Base-by-base conservation (phyloP, 2,888 invertebrate species). In the Drosophila demipolita region DNA sequence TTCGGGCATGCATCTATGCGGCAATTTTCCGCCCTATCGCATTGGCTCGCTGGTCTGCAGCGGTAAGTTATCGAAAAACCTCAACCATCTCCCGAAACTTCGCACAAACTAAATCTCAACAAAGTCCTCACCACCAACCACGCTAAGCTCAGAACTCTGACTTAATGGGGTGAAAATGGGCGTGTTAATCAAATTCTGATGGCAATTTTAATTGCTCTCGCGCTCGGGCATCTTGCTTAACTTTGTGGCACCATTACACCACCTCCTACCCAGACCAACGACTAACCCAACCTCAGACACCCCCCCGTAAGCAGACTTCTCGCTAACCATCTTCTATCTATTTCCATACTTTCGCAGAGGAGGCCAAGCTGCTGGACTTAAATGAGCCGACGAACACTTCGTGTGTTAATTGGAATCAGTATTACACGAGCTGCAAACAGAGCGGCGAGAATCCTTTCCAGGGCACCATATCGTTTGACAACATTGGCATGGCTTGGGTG, bases 401-500 rank as follows among this genome's bases (percentile, higher is more conserved):
- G 49, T 99, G 99, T 94, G 97, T 99, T 87, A 97, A 99, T 94
- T 99, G 99, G 99, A 99, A 99, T 94, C 96, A 97, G 94, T 99
- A 99, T 94, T 99, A 99, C 93, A 98, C 97, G 60, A 96, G 97
- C 91, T 99, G 99, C 94, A 96, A 96, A 74, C 96, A 98, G 77
- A 96, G 97, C 83, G 98, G 97, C 63, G 95, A 96, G 90, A 99
- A 99, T 94, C 99, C 99, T 17, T 99, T 99, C 93, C 98, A 98
- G 94, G 99, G 99, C 73, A 99, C 99, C 67, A 99, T 99, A 91
- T 99, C 99, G 48, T 99, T 99, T 93, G 99, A 99, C 94, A 99
- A 99, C 94, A 99, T 99, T 91, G 99, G 99, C 80, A 96, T 99
- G 90, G 99, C 99, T 32, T 99, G 99, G 99, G 99, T 99, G 78